These are phyloP conservation scores for Noctua fimbriata DNA, from an alignment of 2,888 invertebrate species.

Conservation along the genomic window DNA sequence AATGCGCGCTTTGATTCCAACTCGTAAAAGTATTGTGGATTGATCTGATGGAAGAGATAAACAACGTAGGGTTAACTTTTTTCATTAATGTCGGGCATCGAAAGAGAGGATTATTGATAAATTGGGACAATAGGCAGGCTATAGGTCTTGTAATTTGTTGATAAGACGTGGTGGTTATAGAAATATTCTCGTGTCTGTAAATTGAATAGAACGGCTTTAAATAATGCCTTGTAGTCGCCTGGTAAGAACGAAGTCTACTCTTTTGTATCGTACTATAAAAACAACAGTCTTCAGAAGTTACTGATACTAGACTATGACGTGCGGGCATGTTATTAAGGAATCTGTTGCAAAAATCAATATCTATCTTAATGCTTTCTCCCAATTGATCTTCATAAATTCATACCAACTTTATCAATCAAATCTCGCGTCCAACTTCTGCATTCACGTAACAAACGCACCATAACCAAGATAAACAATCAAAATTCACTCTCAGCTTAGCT, in stretches of 20 bases:
- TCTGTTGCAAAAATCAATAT: not conserved
- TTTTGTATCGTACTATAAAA: not conserved
- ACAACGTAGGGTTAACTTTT: slow-evolving; percentile 30
- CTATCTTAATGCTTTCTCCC: not conserved
- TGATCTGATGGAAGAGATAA: slow-evolving; percentile 42
- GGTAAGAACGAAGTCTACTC: not conserved
- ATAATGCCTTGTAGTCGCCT: not conserved
- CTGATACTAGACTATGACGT: not conserved
- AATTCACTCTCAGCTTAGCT: slow-evolving; percentile 73
- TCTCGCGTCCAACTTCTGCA: not conserved
- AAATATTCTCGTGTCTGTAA: not conserved
- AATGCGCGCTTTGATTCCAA: slow-evolving; percentile 83
- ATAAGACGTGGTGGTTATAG: not conserved
- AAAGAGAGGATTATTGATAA: not conserved
- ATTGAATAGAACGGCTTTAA: not conserved
- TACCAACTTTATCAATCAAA: slow-evolving; percentile 21
- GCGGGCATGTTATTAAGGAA: not conserved
- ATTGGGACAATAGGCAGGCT: not conserved
- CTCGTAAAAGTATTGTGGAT: slow-evolving; percentile 58
- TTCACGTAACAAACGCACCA: slow-evolving; percentile 45
- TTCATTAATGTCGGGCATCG: slow-evolving; percentile 6
- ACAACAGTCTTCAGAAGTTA: not conserved
- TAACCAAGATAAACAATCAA: slow-evolving; percentile 55
- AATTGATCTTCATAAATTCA: not conserved
- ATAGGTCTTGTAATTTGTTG: not conserved